Base-by-base conservation (phyloP, 2,113 vertebrate species). In the Fregetta grallaria region DNA sequence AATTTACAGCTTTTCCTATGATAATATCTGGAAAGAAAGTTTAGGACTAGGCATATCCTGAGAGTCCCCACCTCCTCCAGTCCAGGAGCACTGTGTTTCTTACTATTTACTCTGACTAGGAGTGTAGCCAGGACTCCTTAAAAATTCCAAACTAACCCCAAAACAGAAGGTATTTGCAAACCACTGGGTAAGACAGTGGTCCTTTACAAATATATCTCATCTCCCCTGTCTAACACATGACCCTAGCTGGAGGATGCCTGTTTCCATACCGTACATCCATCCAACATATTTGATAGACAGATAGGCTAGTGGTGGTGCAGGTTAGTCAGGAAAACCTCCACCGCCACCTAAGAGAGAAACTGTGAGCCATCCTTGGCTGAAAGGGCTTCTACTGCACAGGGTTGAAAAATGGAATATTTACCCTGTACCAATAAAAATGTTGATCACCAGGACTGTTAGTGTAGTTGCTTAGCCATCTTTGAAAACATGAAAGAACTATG, bases 161-260 rank as follows among this genome's bases (percentile, higher is more conserved):
- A 32, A 93, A 3, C 3, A 27, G 34, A n/a, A 73, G 34, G 15
- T 8, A 36, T 44, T 85, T 77, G 40, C 45, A 65, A 50, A 63
- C 8, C 38, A 45, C 2, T 6, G 50, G 25, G 13, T 45, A 49
- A 44, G 40, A 25, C 32, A 47, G 11, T 9, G n/a, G 9, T 63
- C 16, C 29, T 68, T n/a, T 7, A 29, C 25, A 38, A 58, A 17
- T 7, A 0, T 5, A 19, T 9, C 32, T 62, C 11, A 0, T 2
- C 13, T 47, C 34, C 40, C 19, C 38, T 73, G 45, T 16, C 29
- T 61, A 58, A 17, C 11, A 12, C 7, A 1, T 58, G 7, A 15
- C 47, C 70, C 36, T 36, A 18, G 32, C 11, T 22, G 9, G 40
- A 65, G 23, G 27, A 4, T 25, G 9, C 42, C 56, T 52, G 34